Percentiles rank a stretch among this genome's conserved stretches.
Conservation (phyloP, 2,797 vertebrate genomes). For the Pseudomugil gertrudae region DNA sequence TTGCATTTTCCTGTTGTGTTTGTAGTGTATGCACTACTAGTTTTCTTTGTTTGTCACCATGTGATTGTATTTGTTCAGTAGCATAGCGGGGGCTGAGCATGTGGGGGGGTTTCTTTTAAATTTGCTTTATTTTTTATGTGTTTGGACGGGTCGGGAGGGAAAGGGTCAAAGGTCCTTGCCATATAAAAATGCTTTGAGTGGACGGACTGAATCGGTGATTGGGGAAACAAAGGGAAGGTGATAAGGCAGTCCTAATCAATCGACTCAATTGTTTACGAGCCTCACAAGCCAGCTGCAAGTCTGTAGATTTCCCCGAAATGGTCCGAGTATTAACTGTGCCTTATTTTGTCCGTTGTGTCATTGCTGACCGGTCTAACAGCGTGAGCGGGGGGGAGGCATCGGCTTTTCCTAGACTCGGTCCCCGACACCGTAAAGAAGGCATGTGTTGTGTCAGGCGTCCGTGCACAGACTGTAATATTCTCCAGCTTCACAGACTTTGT, state of each 20-base stretch:
- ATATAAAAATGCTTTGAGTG: slow-evolving; percentile 67
- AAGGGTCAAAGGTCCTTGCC: slow-evolving; percentile 53
- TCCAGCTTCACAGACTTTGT: slow-evolving; percentile 86
- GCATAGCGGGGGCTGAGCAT: slow-evolving; percentile 32
- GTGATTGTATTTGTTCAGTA: slow-evolving; percentile 80
- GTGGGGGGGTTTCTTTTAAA: slow-evolving; percentile 1
- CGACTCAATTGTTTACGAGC: slow-evolving; percentile 79
- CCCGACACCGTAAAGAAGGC: slow-evolving; percentile 83
- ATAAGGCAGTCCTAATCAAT: slow-evolving; percentile 72
- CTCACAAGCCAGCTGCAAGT: slow-evolving; percentile 81
- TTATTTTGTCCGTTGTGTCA: slow-evolving; percentile 91
- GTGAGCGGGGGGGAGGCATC: slow-evolving; percentile 48
- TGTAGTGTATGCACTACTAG: slow-evolving; percentile 80
- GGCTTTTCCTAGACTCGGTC: slow-evolving; percentile 78
- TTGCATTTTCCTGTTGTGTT: slow-evolving; percentile 70
- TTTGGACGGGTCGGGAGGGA: neutral
- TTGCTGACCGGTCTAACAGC: slow-evolving; percentile 83
- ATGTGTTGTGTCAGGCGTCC: slow-evolving; percentile 73
- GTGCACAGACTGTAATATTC: slow-evolving; percentile 81
- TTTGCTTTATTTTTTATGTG: neutral
- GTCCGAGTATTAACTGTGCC: slow-evolving; percentile 95
- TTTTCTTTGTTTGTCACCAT: slow-evolving; percentile 79
- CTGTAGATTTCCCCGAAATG: slow-evolving; percentile 78
- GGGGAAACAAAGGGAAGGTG: slow-evolving; percentile 76
- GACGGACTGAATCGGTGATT: slow-evolving; percentile 64